phyloP scores from a whole-genome alignment of 1,140 invertebrate genomes.

The Zaprionus taronus region DNA sequence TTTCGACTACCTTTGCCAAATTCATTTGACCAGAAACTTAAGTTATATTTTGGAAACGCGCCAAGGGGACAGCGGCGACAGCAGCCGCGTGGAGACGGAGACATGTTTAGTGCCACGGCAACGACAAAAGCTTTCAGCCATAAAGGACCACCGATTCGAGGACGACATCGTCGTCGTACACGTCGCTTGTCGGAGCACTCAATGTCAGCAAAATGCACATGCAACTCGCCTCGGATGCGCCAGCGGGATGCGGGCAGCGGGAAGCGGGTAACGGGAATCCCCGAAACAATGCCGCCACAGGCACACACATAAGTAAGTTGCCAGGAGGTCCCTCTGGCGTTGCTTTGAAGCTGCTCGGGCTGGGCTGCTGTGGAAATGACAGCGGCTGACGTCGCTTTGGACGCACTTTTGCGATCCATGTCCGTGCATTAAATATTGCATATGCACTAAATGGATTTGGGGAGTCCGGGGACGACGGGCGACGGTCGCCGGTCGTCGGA shows the following conservation, averaged over 20 bases:
- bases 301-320: constrained; percentile 22
- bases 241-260: constrained; percentile 6
- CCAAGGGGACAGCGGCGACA: constrained; percentile 49
- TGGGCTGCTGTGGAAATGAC: constrained; percentile 36
- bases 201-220: constrained; percentile 78
- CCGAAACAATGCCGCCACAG: constrained; percentile 69
- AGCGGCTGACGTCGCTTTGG: constrained; percentile 63
- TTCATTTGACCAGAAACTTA: constrained; percentile 84
- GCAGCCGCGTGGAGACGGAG: constrained; percentile 41
- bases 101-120: constrained; percentile 78
- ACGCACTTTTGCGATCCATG: constrained; percentile 69
- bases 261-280: background rate
- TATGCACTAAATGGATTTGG: constrained; percentile 74
- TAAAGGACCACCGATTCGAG: constrained; percentile 66
- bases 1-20: constrained; percentile 81
- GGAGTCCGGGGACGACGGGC: background rate
- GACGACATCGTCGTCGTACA: constrained; percentile 51
- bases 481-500: background rate
- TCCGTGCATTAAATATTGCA: constrained; percentile 79
- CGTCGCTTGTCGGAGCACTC: constrained; percentile 79
- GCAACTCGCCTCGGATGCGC: constrained; percentile 34
- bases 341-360: background rate
- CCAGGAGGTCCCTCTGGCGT: background rate
- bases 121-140: constrained; percentile 84
- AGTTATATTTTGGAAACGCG: constrained; percentile 81